Base-by-base conservation (phyloP, 1,140 invertebrate genomes). In the Drosophila ananassae region DNA sequence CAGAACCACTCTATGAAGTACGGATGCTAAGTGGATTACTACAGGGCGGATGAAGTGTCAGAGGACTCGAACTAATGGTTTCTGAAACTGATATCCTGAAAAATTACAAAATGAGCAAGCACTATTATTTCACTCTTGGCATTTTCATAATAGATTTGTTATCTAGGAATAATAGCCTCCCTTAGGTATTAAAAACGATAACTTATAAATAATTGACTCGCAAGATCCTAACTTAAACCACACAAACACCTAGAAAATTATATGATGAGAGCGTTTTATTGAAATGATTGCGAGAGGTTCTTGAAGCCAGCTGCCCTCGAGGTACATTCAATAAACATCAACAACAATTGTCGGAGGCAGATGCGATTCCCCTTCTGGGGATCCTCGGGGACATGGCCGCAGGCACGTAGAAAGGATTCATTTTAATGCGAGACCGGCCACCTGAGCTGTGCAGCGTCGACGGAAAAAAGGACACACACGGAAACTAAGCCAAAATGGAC, bases 361-460 rank as follows among this genome's bases (percentile, higher is more conserved):
- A 46, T 78, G 46, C 12, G 17, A 56, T 41, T 61, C 41, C 32
- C 25, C 24, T 30, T 12, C 50, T 63, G 54, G 21, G 21, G 17
- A 62, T 81, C 62, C 75, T 55, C 17, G 44, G 51, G 51, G 50
- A 21, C 44, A 53, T 44, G 37, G 37, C 17, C 54, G 32, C 76
- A 53, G 39, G 73, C 80, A 84, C 80, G 80, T 84, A 84, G 54
- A 78, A 80, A 51, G 77, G 77, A 85, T 85, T 84, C 63, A 48
- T 68, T 77, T 84, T 79, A 80, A 84, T 85, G 57, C 73, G 28
- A 44, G 17, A 58, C 34, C 47, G 46, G 53, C 24, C 60, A 79
- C 32, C 80, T 61, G 59, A 52, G 56, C 54, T 32, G 34, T 12
- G 30, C 24, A 34, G 50, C 44, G 47, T n/a, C 47, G 52, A 41